Conservation (phyloP, 2,797 vertebrate species). For the Rhodeus uyekii region DNA sequence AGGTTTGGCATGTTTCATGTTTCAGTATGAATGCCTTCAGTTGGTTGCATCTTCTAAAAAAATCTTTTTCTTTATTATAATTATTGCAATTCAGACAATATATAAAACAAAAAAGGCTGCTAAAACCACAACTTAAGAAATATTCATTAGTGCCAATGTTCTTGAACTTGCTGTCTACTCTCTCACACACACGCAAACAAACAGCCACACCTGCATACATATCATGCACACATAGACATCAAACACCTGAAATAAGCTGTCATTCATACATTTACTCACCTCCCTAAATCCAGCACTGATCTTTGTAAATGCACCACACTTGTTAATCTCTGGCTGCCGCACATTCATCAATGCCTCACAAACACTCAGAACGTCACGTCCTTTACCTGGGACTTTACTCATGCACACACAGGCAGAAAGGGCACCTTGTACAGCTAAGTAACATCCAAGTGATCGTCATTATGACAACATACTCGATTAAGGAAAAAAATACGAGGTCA, state of each 20-base stretch:
- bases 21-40: conserved; percentile 78
- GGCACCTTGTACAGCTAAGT: conserved; percentile 77
- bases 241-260: conserved; percentile 70
- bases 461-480: conserved; percentile 76
- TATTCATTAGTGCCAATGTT: conserved; percentile 83
- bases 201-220: conserved; percentile 57
- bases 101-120: conserved; percentile 69
- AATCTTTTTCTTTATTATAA: conserved; percentile 63
- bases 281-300: conserved; percentile 70
- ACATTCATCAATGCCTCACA: conserved; percentile 73
- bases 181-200: conserved; percentile 48
- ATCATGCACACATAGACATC: conserved; percentile 59
- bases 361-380: conserved; percentile 66
- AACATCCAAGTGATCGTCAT: conserved; percentile 64
- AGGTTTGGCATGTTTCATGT: conserved; percentile 77
- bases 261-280: conserved; percentile 70
- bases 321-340: conserved; percentile 64
- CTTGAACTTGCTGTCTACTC: conserved; percentile 73
- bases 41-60: conserved; percentile 74
- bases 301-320: conserved; percentile 57
- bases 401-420: conserved; percentile 73
- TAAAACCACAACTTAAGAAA: conserved; percentile 77
- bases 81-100: conserved; percentile 81
- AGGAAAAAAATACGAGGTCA: conserved; percentile 70
- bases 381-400: conserved; percentile 65